Conservation (phyloP, 2,888 invertebrate genomes). For the Lissocephala sabroskyi region DNA sequence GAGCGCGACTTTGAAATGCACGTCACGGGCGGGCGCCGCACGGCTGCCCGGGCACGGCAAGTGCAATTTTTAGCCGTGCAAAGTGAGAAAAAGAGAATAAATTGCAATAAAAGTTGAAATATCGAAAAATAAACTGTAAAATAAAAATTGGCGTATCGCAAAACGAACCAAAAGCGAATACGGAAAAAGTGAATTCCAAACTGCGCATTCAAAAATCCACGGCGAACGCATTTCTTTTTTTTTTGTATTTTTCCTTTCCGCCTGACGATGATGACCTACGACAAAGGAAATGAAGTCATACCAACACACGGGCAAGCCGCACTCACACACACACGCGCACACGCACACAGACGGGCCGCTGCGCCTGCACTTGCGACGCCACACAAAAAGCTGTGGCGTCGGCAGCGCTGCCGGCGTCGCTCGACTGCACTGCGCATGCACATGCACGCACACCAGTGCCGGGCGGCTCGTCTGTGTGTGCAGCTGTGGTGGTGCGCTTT, state of each 20-base stretch:
- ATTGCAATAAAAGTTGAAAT: constrained; percentile 6
- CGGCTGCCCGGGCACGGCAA: constrained; percentile 9
- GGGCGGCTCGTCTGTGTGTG: constrained; percentile 1
- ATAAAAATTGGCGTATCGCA: not conserved
- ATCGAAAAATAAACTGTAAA: not conserved
- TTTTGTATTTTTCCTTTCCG: too few relatives aligned
- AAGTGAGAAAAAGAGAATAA: not conserved
- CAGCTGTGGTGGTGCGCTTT: constrained; percentile 44
- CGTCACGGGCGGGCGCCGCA: constrained; percentile 26
- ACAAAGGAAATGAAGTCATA: constrained; percentile 71
- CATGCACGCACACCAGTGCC: constrained; percentile 35
- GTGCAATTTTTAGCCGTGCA: constrained; percentile 3
- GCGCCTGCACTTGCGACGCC: constrained; percentile 21
- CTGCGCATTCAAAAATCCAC: too few relatives aligned
- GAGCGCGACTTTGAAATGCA: constrained; percentile 70
- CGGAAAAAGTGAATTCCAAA: constrained; percentile 16
- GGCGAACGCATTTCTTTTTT: too few relatives aligned
- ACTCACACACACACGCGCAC: constrained; percentile 15
- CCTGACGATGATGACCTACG: constrained; percentile 69
- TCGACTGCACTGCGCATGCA: constrained; percentile 56
- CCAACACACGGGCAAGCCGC: constrained; percentile 33
- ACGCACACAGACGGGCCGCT: constrained; percentile 7
- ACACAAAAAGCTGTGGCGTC: not conserved
- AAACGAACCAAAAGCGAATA: constrained; percentile 6
- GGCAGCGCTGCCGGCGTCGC: constrained; percentile 4